Evolutionary conservation across 35 echinoderm and acorn worm genomes (phyloP), one percentile per base, ranked within the genome.

Genomic region (Holothuria glaberrima): DNA sequence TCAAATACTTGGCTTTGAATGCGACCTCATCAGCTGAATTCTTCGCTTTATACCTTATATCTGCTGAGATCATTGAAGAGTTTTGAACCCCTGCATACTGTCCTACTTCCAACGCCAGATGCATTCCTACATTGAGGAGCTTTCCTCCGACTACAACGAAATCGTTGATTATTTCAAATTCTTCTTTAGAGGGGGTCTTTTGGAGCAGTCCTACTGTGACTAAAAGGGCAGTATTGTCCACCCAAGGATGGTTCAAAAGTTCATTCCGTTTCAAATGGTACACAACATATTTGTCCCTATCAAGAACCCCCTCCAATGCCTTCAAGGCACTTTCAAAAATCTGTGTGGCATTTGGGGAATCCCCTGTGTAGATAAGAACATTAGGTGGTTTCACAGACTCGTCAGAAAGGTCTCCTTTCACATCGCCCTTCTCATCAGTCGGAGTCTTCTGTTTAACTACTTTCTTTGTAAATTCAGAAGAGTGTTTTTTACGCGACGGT

Each of bases 311-410:
- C 68, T 95, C 81, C n/a, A 99, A 76, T 58, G 88, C 77, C 59
- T 76, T 44, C 30, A 82, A 46, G 22, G 86, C 36, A 4, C 61
- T 82, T 29, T 90, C 79, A 56, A 73, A 95, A 13, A 80, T 72
- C 41, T 88, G 57, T 38, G 30, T 71, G 30, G 89, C 86, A 21
- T 64, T 62, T 38, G 80, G 69, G 64, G 80, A 62, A 6, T 80
- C 65, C 17, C 90, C 93, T 5, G 87, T 95, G 78, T 90, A 92
- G 29, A 93, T 83, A 38, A 95, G 86, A 85, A 99, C 34, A 71
- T 99, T 99, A 16, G 97, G 97, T 34, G 94, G 91, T 91, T 93
- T 98, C 28, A 20, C n/a, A 30, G 57, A 68, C 5, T 89, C 83
- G 27, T 69, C 66, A 61, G 36, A 38, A 6, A 5, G 19, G 38